These are phyloP conservation scores for Scaptomyza pallida DNA, from an alignment of 1,140 invertebrate genomes.

Conservation along the genomic window DNA sequence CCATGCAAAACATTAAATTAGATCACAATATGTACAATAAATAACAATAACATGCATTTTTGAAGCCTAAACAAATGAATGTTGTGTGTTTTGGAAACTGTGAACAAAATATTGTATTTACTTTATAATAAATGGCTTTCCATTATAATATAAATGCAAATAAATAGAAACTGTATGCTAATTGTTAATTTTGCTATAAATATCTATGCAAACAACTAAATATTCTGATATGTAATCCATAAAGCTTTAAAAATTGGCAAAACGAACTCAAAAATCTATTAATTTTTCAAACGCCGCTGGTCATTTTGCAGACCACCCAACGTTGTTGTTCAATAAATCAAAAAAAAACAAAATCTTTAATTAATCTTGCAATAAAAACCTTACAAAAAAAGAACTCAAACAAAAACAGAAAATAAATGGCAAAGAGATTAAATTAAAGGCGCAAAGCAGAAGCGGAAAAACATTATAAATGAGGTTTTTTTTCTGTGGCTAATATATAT, in stretches of 20 bases:
- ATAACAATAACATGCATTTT: constrained; percentile 10
- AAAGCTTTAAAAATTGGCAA: constrained; percentile 8
- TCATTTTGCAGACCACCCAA: constrained; percentile 29
- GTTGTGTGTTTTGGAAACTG: neutral
- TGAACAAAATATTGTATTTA: constrained; percentile 26
- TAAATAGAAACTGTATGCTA: constrained; percentile 14
- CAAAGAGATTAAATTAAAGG: constrained; percentile 27
- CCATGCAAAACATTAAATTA: neutral
- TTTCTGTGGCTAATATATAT: neutral
- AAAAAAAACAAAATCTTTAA: constrained; percentile 59
- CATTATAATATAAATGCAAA: constrained; percentile 32
- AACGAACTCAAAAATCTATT: constrained; percentile 12
- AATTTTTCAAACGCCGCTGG: neutral
- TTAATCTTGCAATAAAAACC: constrained; percentile 54
- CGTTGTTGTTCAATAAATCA: constrained; percentile 59
- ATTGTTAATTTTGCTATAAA: constrained; percentile 7
- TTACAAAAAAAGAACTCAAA: neutral
- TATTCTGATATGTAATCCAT: constrained; percentile 13
- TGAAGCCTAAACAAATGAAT: constrained; percentile 16
- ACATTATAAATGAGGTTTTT: constrained; percentile 42
- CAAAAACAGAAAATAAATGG: constrained; percentile 35
- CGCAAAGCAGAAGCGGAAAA: constrained; percentile 25
- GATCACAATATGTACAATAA: no score
- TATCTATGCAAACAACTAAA: neutral
- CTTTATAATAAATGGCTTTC: constrained; percentile 38